Evolutionary conservation across 2,888 invertebrate species (phyloP), one percentile per base, ranked within the genome.

Genomic region (Sinotaia quadrata): DNA sequence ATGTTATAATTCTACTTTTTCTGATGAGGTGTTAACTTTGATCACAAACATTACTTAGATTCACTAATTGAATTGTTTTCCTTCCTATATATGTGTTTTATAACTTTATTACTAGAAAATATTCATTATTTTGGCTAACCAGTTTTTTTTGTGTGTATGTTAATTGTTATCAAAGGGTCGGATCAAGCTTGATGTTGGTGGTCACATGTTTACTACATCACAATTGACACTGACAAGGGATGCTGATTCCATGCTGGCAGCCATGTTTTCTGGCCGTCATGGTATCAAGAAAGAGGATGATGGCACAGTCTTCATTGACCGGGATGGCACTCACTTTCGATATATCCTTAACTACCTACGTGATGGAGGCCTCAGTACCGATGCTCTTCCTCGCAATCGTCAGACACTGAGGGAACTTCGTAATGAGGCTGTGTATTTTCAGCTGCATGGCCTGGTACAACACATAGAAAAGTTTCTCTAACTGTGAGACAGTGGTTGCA

Each of bases 261-360:
- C 85, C 73, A 84, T 84, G 84, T 84, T 84, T 73, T 82, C 83
- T 69, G 84, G 84, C 4, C 77, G 84, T 36, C 83, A 85, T 68
- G 80, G 81, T 57, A 69, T 84, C 31, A 72, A 77, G 44, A 76
- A 74, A 34, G 84, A 85, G 60, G 77, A 75, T 7, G 84, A 84
- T 63, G 84, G 84, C 3, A 80, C 82, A 18, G 79, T 84, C 29
- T 85, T 85, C 71, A 84, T 84, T 60, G 84, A 84, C 71, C 74
- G 83, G 27, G 85, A 85, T 69, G 85, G 84, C 15, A 84, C 82
- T 36, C 82, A 84, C 58, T 84, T 84, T 75, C 79, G 85, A 47
- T 74, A 84, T 69, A 84, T 86, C 66, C 74, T 87, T 69, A 86
- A 86, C 71, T 86, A 85, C 73, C 75, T 87, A 62, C 76, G 87